Evolutionary conservation across 2,888 invertebrate genomes (phyloP).

Genomic region (Xestoiulus laeticollis): DNA sequence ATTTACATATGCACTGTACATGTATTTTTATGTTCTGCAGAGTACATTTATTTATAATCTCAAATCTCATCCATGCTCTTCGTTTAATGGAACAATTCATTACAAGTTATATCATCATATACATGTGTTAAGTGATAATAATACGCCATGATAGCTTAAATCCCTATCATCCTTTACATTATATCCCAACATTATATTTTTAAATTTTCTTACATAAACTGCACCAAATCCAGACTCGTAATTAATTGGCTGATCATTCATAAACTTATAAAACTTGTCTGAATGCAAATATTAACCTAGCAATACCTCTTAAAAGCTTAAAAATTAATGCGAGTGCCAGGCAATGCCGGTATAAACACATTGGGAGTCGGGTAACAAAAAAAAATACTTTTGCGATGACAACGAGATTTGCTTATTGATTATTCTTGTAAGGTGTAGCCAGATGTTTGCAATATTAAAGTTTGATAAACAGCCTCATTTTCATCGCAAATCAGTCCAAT

Average conservation of each 20-base stretch:
- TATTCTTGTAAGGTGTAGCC: not conserved
- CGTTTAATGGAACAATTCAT: no score
- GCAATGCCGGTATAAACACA: not conserved
- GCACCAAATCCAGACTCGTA: not conserved
- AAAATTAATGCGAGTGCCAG: not conserved
- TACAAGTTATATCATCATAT: no score
- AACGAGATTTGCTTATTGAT: not conserved
- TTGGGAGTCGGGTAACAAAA: not conserved
- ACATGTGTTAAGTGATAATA: no score
- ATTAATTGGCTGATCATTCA: not conserved
- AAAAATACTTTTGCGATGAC: constrained; percentile 12
- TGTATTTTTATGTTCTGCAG: no score
- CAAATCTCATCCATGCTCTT: no score
- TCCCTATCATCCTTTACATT: no score
- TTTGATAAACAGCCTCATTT: constrained; percentile 14
- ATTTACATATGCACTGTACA: no score
- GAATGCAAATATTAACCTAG: constrained; percentile 6
- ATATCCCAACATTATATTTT: not conserved
- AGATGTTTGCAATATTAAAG: constrained; percentile 9
- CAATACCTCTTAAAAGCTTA: not conserved
- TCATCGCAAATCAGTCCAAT: constrained; percentile 11
- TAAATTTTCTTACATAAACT: not conserved
- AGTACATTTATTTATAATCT: no score
- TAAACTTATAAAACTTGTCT: not conserved
- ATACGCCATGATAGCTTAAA: no score